These are phyloP conservation scores for Hymenopus coronatus DNA, from an alignment of 2,888 invertebrate genomes.

Conservation along the genomic window DNA sequence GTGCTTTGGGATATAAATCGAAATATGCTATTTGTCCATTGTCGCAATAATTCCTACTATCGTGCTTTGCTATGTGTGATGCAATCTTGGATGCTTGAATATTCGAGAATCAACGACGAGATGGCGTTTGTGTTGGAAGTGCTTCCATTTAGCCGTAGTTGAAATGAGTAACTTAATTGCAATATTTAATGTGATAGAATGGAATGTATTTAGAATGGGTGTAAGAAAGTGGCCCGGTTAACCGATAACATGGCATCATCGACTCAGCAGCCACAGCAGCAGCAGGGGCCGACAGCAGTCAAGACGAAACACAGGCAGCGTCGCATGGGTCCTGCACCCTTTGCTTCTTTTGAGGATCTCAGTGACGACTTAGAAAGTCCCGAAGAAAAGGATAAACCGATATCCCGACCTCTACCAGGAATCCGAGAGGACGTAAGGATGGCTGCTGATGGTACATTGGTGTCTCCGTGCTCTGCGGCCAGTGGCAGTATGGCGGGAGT, in stretches of 20 bases:
- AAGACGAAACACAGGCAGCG: constrained; percentile 52
- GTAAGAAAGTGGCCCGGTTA: background rate
- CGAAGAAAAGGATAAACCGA: constrained; percentile 41
- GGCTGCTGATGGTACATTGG: constrained; percentile 40
- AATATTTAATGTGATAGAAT: background rate
- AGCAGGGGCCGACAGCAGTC: constrained; percentile 10
- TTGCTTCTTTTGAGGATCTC: constrained; percentile 90
- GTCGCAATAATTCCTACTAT: background rate
- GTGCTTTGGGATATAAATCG: background rate
- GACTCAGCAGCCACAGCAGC: background rate
- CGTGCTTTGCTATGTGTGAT: background rate
- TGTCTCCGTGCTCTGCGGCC: constrained; percentile 41
- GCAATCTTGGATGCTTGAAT: background rate
- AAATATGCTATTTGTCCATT: background rate
- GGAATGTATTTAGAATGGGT: background rate
- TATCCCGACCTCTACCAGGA: constrained; percentile 45
- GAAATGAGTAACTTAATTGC: background rate
- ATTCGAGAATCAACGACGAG: background rate
- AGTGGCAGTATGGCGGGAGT: constrained; percentile 40
- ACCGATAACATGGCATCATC: background rate
- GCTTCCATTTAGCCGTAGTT: background rate
- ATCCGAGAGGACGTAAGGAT: constrained; percentile 48
- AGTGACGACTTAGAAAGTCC: constrained; percentile 72
- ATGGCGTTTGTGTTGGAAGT: background rate
- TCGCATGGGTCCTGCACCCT: constrained; percentile 88